phyloP scores from a whole-genome alignment of 2,888 invertebrate species.

The Octodonta nipae region DNA sequence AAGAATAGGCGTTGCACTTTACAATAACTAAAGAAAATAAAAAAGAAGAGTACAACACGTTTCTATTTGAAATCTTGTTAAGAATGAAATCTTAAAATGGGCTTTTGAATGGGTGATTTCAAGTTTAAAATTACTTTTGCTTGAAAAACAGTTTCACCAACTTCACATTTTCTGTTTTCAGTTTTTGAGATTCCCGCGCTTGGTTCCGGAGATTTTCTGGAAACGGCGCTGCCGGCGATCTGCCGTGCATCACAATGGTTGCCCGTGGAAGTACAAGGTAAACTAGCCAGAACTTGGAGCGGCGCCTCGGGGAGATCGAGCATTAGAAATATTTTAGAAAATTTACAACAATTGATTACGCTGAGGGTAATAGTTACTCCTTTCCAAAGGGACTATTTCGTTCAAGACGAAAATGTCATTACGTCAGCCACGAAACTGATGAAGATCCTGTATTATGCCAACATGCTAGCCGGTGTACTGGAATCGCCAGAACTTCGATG shows the following conservation, averaged over 20 bases:
- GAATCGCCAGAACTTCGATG: slow-evolving; percentile 47
- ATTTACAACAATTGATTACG: slow-evolving; percentile 78
- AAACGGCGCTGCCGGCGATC: slow-evolving; percentile 64
- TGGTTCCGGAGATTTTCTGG: slow-evolving; percentile 67
- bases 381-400: slow-evolving; percentile 55
- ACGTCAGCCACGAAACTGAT: slow-evolving; percentile 77
- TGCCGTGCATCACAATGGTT: slow-evolving; percentile 65
- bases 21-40: too few relatives aligned
- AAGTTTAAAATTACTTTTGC: too few relatives aligned
- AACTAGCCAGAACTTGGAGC: slow-evolving; percentile 70
- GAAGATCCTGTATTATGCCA: slow-evolving; percentile 83
- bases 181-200: slow-evolving; percentile 20
- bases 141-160: too few relatives aligned
- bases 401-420: slow-evolving; percentile 76
- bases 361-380: slow-evolving; percentile 67
- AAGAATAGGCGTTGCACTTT: too few relatives aligned
- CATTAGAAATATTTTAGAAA: slow-evolving; percentile 55
- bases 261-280: slow-evolving; percentile 61
- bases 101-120: too few relatives aligned
- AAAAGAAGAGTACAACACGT: too few relatives aligned
- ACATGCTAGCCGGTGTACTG: slow-evolving; percentile 68
- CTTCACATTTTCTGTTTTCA: too few relatives aligned
- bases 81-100: too few relatives aligned
- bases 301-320: slow-evolving; percentile 41
- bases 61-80: too few relatives aligned